Base-by-base conservation (phyloP, 2,113 vertebrate species). In the Ovis aries region DNA sequence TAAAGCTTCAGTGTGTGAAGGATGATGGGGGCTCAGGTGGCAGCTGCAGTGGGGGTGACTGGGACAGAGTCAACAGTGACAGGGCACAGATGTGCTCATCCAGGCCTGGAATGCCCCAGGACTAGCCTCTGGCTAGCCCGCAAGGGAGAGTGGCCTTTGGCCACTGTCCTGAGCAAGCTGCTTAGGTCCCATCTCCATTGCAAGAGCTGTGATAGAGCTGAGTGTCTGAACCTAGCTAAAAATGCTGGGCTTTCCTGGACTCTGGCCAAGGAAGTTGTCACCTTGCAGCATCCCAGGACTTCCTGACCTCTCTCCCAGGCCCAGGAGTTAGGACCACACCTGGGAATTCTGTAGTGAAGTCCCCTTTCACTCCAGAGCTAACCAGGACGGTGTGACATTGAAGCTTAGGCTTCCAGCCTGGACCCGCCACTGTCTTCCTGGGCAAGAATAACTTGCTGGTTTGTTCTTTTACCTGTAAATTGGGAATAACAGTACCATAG, bases 261-360 rank as follows among this genome's bases (percentile, higher is more conserved):
- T 86, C 52, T 95, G 93, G 91, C 52, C 78, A 48, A 67, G 55
- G 55, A 91, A 78, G 55, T 86, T 84, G 62, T 95, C 85, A 91
- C 82, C 3, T n/a, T 60, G 82, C 89, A 67, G 64, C 52, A 96
- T 31, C 31, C 52, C 53, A 90, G 48, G 29, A 74, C 17, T 96
- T 19, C 33, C 81, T 88, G 40, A 50, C 13, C 33, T 45, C 48
- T 91, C 82, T 93, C 57, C 31, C 64, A 92, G 67, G 43, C 15
- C 45, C 21, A 64, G 87, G 91, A 95, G 45, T 83, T 78, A 78
- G 77, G 82, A 59, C 33, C 16, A 59, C 74, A 33, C 45, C 50
- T 91, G 53, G 48, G 59, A 67, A 40, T 90, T 33, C 57, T n/a
- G 3, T 36, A 87, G 52, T 50, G 88, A 95, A 88, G 52, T 33